Evolutionary conservation across 1,140 invertebrate species (phyloP).

Genomic region (Atopsyche davidsoni): DNA sequence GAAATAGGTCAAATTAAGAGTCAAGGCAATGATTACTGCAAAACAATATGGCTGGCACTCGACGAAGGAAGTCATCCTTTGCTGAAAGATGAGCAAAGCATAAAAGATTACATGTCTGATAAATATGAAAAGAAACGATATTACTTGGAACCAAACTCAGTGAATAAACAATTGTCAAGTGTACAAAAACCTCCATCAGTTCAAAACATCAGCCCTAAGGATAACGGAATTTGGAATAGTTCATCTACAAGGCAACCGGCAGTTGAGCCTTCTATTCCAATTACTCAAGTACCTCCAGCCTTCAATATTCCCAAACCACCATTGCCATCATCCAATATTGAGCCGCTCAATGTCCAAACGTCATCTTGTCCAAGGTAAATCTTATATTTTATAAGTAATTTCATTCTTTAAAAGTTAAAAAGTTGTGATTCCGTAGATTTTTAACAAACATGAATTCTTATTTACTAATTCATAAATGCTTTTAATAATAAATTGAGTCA

Average conservation of each 20-base stretch:
- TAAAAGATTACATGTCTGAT: constrained; percentile 85
- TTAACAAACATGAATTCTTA: no score
- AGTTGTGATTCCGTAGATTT: no score
- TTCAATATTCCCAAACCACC: constrained; percentile 9
- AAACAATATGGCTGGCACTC: constrained; percentile 83
- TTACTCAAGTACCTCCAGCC: constrained; percentile 1
- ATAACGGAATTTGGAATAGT: constrained; percentile 24
- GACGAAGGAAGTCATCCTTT: constrained; percentile 68
- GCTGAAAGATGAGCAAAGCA: constrained; percentile 67
- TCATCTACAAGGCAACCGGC: constrained; percentile 7
- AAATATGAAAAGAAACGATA: constrained; percentile 89
- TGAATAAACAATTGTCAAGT: constrained; percentile 7
- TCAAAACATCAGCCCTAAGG: constrained; percentile 9
- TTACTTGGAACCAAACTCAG: constrained; percentile 36
- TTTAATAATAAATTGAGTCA: no score
- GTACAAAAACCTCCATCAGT: constrained; percentile 13
- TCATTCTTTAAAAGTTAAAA: no score
- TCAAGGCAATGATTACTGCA: constrained; percentile 90
- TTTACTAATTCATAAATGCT: no score
- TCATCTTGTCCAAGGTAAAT: constrained; percentile 18
- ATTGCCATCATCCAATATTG: not conserved
- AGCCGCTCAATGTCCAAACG: constrained; percentile 4
- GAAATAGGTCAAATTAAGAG: constrained; percentile 89
- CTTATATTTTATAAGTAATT: no score
- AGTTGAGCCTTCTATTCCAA: not conserved